Evolutionary conservation across 2,888 invertebrate species (phyloP), one percentile per base, ranked within the genome.

Genomic region (Leptogaster cylindrica): DNA sequence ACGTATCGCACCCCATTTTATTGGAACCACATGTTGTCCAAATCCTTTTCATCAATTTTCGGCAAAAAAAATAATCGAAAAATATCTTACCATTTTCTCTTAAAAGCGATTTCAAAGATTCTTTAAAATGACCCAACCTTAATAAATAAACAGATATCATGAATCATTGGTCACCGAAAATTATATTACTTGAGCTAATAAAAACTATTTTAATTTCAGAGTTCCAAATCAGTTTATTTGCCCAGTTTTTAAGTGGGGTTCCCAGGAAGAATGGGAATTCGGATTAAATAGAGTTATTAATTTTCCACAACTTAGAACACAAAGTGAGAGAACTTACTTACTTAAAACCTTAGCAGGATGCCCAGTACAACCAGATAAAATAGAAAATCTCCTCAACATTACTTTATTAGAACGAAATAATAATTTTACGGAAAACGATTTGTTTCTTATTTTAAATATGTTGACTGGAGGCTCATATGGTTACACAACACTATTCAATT

Each of bases 221-320:
- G 87, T 91, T 52, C 85, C 89, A 14, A 90, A 89, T 78, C 87
- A 88, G 75, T 89, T 86, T 77, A 86, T 92, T 70, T 92, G 92
- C 70, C 90, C 92, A 1, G 90, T 92, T 0, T 92, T 92, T 78
- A 88, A 88, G 79, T 92, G 90, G 88, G 92, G 92, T 0, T 87
- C 89, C 0, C 83, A 85, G 72, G 87, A 89, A 46, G 92, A 92
- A 77, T 93, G 92, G 92, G 87, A 91, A 71, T 92, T 92, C 73
- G 92, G 91, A 31, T 82, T 93, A 0, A 86, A 91, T 71, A 83
- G 91, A 7, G 87, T 92, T 0, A 87, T 90, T 55, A 86, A 90
- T 74, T 92, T 92, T 79, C 91, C 92, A 0, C 80, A 85, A 1
- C 84, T 85, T 0, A 83, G 91, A 51, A 87, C 87, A 72, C 88